Conservation (phyloP, 2,113 vertebrate species). For the Mionectes macconnelli region DNA sequence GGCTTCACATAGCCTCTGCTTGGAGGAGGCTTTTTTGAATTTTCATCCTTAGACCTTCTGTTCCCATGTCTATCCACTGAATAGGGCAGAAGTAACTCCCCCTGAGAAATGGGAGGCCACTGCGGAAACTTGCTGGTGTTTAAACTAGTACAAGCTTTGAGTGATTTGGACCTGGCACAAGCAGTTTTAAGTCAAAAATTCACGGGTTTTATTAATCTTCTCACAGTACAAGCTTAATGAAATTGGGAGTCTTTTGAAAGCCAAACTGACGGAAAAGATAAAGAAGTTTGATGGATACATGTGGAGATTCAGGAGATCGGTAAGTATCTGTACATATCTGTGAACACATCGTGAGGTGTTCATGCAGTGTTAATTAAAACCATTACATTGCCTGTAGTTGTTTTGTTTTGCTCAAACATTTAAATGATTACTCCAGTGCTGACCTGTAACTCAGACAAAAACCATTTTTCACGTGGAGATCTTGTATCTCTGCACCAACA, state of each 20-base stretch:
- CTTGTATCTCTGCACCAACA: neutral
- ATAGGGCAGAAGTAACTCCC: neutral
- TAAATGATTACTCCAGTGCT: neutral
- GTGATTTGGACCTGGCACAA: neutral
- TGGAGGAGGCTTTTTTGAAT: neutral
- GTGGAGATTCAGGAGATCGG: slow-evolving; percentile 21
- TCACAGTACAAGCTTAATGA: slow-evolving; percentile 69
- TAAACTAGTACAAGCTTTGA: neutral
- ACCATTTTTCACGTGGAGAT: neutral
- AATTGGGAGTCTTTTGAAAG: slow-evolving; percentile 66
- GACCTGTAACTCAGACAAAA: neutral
- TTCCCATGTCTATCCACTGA: neutral
- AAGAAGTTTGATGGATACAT: slow-evolving; percentile 65
- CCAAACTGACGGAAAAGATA: slow-evolving; percentile 70
- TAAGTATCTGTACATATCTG: neutral
- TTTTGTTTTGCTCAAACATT: neutral
- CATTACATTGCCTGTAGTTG: neutral
- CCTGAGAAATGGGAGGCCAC: neutral
- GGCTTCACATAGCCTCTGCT: neutral
- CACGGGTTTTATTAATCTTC: neutral
- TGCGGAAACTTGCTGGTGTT: neutral
- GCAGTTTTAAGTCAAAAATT: neutral
- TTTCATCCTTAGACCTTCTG: neutral
- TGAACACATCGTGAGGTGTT: neutral
- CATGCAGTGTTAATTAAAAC: neutral